These are phyloP conservation scores for Apogon hyalosoma DNA, from an alignment of 2,797 vertebrate species.

Conservation along the genomic window DNA sequence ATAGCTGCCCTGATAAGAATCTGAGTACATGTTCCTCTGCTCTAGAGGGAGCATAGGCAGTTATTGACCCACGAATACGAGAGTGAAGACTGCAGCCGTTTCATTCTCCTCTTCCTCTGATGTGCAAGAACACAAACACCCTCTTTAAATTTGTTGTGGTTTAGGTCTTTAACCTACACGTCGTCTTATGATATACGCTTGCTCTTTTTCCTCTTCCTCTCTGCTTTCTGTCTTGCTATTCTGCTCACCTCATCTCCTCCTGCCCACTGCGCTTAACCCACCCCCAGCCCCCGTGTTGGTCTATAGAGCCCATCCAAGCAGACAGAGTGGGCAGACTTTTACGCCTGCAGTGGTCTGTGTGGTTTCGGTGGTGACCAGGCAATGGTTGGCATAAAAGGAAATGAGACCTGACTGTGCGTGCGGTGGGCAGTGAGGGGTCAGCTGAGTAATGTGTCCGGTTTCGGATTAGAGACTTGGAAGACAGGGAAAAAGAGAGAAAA, in stretches of 20 bases:
- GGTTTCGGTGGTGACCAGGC: slow-evolving; percentile 70
- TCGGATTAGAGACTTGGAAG: slow-evolving; percentile 65
- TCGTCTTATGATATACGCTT: slow-evolving; percentile 18
- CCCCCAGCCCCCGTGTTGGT: slow-evolving; percentile 39
- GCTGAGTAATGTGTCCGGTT: slow-evolving; percentile 77
- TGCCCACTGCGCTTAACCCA: slow-evolving; percentile 19
- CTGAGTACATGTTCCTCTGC: slow-evolving; percentile 82
- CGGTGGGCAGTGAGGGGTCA: slow-evolving; percentile 70
- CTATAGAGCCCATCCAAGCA: slow-evolving; percentile 65
- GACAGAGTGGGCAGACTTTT: slow-evolving; percentile 69
- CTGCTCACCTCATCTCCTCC: slow-evolving; percentile 29
- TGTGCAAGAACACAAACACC: slow-evolving; percentile 53
- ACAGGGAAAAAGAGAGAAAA: slow-evolving; percentile 27
- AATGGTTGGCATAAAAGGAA: slow-evolving; percentile 72
- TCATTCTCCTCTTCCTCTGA: slow-evolving; percentile 52
- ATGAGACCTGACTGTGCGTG: slow-evolving; percentile 78
- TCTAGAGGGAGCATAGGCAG: slow-evolving; percentile 75
- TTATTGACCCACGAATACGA: slow-evolving; percentile 83
- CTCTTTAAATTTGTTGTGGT: slow-evolving; percentile 39
- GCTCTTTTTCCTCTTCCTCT: slow-evolving; percentile 4
- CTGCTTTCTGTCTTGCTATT: background rate
- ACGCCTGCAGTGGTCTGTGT: slow-evolving; percentile 71
- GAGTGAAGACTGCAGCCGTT: slow-evolving; percentile 60
- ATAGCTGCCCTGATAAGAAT: slow-evolving; percentile 86
- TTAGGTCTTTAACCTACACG: slow-evolving; percentile 57